These are phyloP conservation scores for Palythoa grandiflora DNA, from an alignment of 92 coral and sea anemone species.

Conservation along the genomic window DNA sequence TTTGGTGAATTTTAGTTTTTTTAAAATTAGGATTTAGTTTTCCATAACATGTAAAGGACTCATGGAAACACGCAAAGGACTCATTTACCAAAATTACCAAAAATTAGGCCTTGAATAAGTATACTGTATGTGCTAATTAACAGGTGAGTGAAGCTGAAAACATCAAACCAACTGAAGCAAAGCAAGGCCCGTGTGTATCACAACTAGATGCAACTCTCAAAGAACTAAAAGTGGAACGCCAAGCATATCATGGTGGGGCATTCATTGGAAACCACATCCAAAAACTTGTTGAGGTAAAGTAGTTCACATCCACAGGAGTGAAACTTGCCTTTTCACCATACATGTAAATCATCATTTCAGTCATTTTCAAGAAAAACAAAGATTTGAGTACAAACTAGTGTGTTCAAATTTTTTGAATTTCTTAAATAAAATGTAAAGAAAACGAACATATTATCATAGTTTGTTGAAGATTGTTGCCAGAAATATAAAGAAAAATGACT, in stretches of 20 bases:
- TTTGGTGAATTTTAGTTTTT: background rate
- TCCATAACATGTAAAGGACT: background rate
- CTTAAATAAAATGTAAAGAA: background rate
- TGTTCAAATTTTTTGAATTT: background rate
- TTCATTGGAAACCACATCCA: conserved; percentile 7
- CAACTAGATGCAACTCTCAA: conserved; percentile 1
- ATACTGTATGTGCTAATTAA: background rate
- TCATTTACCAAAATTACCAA: background rate
- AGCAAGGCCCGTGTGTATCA: conserved; percentile 14
- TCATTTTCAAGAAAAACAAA: background rate
- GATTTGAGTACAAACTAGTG: background rate
- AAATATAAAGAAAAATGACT: conserved; percentile 1
- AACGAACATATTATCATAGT: background rate
- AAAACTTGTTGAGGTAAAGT: background rate
- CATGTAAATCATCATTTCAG: background rate
- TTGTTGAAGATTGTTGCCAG: conserved; percentile 5
- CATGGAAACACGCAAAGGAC: background rate
- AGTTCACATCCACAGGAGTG: background rate
- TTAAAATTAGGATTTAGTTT: background rate
- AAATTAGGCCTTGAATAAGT: background rate
- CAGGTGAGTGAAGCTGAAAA: conserved; percentile 14
- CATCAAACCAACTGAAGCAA: conserved; percentile 14
- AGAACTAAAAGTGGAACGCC: background rate
- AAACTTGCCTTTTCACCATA: background rate
- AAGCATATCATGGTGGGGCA: conserved; percentile 13